A percentile compares a stretch with the other conserved stretches of the same genome.
Conservation (phyloP, 2,797 vertebrate genomes). For the Artibeus lituratus region DNA sequence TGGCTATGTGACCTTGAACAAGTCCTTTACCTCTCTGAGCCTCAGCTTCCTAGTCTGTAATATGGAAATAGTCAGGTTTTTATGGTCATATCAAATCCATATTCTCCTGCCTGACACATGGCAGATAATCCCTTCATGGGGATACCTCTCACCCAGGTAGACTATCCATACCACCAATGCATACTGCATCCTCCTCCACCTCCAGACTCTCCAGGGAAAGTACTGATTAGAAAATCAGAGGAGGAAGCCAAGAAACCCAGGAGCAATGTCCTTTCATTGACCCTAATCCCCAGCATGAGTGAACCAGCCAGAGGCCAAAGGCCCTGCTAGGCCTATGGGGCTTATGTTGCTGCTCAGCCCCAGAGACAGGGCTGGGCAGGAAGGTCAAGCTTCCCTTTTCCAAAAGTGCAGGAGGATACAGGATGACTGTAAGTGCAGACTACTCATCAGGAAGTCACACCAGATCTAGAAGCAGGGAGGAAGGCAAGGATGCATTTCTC, state of each 20-base stretch:
- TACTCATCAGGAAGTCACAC: not conserved
- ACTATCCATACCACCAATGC: not conserved
- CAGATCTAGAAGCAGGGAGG: not conserved
- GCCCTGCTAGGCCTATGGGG: not conserved
- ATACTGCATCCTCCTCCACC: not conserved
- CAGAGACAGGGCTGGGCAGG: not conserved
- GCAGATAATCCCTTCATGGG: fast-evolving
- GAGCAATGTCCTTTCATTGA: not conserved
- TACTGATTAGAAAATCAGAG: not conserved
- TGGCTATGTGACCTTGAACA: not conserved
- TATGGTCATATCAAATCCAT: not conserved
- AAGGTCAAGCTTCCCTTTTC: not conserved
- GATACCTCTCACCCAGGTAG: not conserved
- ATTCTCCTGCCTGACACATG: not conserved
- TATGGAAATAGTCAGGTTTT: not conserved
- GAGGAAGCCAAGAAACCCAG: not conserved
- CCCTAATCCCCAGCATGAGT: not conserved
- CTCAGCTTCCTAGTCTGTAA: not conserved
- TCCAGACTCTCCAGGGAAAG: not conserved
- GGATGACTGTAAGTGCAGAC: not conserved
- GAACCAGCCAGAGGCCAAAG: not conserved
- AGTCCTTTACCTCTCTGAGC: not conserved
- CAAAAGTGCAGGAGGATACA: not conserved
- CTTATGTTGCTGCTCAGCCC: not conserved
- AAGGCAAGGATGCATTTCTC: not conserved